A percentile compares a stretch with the other conserved stretches of the same genome.
These are phyloP conservation scores for Cylloceria caligata DNA, from an alignment of 2,888 invertebrate genomes.

Conservation along the genomic window DNA sequence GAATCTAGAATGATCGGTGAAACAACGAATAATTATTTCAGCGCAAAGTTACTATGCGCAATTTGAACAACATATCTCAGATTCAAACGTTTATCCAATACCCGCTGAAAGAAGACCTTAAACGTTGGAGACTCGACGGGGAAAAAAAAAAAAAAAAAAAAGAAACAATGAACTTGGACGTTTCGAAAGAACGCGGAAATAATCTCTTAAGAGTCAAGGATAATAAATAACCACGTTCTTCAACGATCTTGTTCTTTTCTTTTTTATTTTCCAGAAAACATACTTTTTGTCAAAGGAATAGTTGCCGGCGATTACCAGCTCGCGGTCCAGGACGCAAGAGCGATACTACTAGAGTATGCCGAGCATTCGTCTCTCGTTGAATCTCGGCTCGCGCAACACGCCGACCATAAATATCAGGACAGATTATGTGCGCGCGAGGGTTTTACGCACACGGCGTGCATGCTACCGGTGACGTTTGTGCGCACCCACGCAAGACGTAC, in stretches of 20 bases:
- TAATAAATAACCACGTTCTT: slow-evolving; percentile 44
- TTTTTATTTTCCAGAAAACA: slow-evolving; percentile 1
- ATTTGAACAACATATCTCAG: too few relatives aligned
- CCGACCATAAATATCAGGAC: slow-evolving; percentile 55
- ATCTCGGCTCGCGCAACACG: slow-evolving; percentile 46
- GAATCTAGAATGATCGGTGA: too few relatives aligned
- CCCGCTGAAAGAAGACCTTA: too few relatives aligned
- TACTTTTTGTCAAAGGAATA: slow-evolving; percentile 49
- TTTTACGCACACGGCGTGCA: slow-evolving; percentile 35
- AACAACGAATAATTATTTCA: too few relatives aligned
- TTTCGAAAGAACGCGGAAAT: slow-evolving; percentile 47
- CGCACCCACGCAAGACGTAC: slow-evolving; percentile 26
- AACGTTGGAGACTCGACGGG: background rate
- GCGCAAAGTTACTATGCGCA: too few relatives aligned
- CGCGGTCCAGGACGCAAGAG: background rate
- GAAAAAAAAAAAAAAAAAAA: too few relatives aligned
- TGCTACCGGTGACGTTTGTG: slow-evolving; percentile 26
- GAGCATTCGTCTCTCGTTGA: slow-evolving; percentile 52
- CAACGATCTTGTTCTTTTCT: slow-evolving; percentile 40
- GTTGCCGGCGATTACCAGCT: slow-evolving; percentile 49
- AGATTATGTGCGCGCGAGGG: slow-evolving; percentile 44
- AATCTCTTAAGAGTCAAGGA: slow-evolving; percentile 44
- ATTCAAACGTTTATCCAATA: too few relatives aligned
- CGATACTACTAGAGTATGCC: slow-evolving; percentile 37
- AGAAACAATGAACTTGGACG: slow-evolving; percentile 3